A percentile compares a stretch with the other conserved stretches of the same genome.
Evolutionary conservation across 2,113 vertebrate genomes (phyloP).

Genomic region (Pachypanchax playfairii): DNA sequence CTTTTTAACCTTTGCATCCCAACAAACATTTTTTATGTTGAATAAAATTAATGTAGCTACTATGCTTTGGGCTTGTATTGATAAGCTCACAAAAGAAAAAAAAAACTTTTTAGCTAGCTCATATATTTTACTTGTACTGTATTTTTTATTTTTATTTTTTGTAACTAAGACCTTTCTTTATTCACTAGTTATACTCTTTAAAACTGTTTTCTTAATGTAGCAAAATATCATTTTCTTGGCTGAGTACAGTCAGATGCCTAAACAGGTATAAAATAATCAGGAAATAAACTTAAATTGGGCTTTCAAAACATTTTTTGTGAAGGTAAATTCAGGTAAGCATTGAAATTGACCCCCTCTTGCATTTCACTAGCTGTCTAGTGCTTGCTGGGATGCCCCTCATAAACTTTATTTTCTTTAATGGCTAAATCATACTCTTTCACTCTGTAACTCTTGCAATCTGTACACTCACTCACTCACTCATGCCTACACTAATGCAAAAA

Average conservation of each 20-base stretch:
- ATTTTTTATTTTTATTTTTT: background rate
- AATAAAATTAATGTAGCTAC: conserved; percentile 1
- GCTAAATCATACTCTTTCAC: conserved; percentile 51
- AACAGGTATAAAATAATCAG: background rate
- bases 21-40: conserved; percentile 63
- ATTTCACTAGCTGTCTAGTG: conserved; percentile 47
- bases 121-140: background rate
- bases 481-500: conserved; percentile 26
- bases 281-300: background rate
- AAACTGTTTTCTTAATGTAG: background rate
- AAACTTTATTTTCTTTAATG: conserved; percentile 40
- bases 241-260: background rate
- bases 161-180: background rate
- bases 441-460: conserved; percentile 57
- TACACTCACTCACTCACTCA: conserved; percentile 55
- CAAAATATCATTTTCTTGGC: background rate
- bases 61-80: background rate
- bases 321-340: background rate
- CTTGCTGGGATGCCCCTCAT: conserved; percentile 72
- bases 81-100: background rate
- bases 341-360: background rate
- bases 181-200: background rate
- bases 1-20: conserved; percentile 75
- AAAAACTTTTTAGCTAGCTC: no score
- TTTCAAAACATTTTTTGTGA: background rate